phyloP scores from a whole-genome alignment of 2,888 invertebrate genomes.

The Netelia fuscicornis region DNA sequence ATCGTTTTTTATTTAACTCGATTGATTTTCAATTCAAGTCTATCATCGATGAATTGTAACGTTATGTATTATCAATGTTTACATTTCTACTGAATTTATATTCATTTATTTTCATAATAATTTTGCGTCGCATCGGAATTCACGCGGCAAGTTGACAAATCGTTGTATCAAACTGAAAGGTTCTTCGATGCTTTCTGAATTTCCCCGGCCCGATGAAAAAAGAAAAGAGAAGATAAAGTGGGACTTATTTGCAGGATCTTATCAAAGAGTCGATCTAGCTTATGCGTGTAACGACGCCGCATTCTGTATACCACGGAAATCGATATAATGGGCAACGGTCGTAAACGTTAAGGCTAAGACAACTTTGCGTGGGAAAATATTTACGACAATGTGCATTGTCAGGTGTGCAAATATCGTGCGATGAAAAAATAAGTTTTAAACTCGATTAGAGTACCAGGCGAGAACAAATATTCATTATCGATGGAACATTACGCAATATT shows the following conservation, averaged over 20 bases:
- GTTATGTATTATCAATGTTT: background rate
- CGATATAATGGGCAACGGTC: background rate
- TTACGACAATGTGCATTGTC: no score
- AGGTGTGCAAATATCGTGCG: no score
- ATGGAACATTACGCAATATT: no score
- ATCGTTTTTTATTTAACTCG: background rate
- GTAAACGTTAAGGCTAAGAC: background rate
- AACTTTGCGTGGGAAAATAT: background rate
- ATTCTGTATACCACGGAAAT: background rate
- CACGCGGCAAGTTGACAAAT: slow-evolving; percentile 19
- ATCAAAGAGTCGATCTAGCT: background rate
- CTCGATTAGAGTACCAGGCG: no score
- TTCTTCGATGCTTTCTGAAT: background rate
- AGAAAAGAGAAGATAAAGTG: background rate
- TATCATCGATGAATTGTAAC: background rate
- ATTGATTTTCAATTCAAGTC: background rate
- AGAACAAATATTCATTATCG: no score
- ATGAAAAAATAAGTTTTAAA: no score
- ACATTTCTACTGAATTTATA: background rate
- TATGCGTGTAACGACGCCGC: background rate
- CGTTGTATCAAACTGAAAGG: slow-evolving; percentile 23
- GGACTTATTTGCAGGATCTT: background rate
- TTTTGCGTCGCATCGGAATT: background rate
- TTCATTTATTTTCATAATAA: background rate
- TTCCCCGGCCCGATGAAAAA: background rate